Conservation (phyloP, 2,113 vertebrate genomes). For the Neolamprologus tretocephalus region DNA sequence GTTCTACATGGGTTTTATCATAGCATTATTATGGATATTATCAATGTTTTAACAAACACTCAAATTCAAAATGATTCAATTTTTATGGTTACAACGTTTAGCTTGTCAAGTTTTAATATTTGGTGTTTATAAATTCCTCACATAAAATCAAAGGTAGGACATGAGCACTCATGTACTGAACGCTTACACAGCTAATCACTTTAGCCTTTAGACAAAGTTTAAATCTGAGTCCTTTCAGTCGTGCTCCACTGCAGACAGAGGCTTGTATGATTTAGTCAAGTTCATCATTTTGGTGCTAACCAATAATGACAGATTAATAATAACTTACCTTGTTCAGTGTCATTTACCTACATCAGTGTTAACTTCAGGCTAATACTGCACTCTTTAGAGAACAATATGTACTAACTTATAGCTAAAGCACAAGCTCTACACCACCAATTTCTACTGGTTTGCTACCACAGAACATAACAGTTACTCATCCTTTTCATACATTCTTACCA, state of each 20-base stretch:
- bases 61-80: neutral
- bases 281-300: neutral
- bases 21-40: neutral
- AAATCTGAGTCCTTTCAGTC: neutral
- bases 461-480: neutral
- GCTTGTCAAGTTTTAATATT: neutral
- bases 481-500: neutral
- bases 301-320: neutral
- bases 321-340: neutral
- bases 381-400: neutral
- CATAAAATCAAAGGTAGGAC: neutral
- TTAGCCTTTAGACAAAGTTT: neutral
- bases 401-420: neutral
- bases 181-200: neutral
- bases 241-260: neutral
- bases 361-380: neutral
- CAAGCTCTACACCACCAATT: neutral
- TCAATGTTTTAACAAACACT: neutral
- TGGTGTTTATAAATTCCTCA: neutral
- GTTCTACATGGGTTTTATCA: neutral
- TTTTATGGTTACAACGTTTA: neutral
- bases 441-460: neutral
- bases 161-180: neutral
- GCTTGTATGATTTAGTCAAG: neutral
- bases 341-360: neutral